These are phyloP conservation scores for Vireo altiloquus DNA, from an alignment of 2,113 vertebrate species.

Conservation along the genomic window DNA sequence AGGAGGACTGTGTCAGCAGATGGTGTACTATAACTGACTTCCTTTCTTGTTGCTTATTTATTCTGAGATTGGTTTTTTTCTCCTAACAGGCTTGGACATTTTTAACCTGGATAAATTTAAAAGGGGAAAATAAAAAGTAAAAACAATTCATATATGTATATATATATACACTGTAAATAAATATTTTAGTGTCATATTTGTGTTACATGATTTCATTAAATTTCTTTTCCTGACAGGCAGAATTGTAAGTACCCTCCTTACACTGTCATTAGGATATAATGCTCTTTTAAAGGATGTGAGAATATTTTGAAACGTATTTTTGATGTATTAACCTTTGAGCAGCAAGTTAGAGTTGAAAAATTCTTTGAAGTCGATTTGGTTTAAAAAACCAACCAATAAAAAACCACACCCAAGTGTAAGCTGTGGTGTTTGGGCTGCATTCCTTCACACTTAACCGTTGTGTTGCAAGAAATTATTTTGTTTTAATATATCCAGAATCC, in stretches of 20 bases:
- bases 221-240: background rate
- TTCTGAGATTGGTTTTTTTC: background rate
- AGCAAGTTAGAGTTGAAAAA: background rate
- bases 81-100: background rate
- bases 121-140: background rate
- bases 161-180: conserved; percentile 19
- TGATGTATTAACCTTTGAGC: background rate
- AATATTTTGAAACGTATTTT: background rate
- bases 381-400: background rate
- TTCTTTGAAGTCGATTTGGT: background rate
- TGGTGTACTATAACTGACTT: background rate
- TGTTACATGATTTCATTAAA: background rate
- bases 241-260: background rate
- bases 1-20: background rate
- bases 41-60: background rate
- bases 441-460: background rate
- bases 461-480: background rate
- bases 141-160: background rate
- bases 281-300: background rate
- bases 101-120: background rate
- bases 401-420: background rate
- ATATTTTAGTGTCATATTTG: background rate
- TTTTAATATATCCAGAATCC: background rate
- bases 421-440: background rate
- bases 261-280: background rate